These are phyloP conservation scores for Pachycephus smyrnensis DNA, from an alignment of 2,888 invertebrate species.

Conservation along the genomic window DNA sequence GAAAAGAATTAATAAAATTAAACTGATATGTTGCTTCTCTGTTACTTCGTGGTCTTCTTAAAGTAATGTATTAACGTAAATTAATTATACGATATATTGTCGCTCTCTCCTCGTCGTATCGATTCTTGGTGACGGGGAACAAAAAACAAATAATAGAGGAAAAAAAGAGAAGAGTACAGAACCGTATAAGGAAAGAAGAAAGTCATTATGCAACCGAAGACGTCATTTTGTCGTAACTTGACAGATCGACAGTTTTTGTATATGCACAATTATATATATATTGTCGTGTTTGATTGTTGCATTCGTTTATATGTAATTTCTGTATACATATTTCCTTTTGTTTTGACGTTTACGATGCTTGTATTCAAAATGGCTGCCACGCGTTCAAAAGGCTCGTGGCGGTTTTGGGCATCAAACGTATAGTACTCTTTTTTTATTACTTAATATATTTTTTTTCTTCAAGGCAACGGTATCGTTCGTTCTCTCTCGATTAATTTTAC, in stretches of 20 bases:
- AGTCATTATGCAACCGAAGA: background rate
- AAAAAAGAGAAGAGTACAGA: slow-evolving; percentile 17
- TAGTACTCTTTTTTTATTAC: background rate
- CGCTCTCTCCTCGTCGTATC: slow-evolving; percentile 26
- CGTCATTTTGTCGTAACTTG: background rate
- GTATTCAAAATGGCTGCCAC: background rate
- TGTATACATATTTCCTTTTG: background rate
- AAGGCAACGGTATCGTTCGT: background rate
- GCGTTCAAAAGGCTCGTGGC: background rate
- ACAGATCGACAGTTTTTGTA: background rate
- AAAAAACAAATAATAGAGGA: slow-evolving; percentile 19
- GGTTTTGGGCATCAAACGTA: background rate
- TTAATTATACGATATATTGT: slow-evolving; percentile 44
- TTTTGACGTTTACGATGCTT: background rate
- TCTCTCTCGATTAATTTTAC: background rate
- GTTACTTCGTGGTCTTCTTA: slow-evolving; percentile 54
- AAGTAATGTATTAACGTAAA: slow-evolving; percentile 50
- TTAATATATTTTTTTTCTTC: background rate
- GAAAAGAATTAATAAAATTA: slow-evolving; percentile 60
- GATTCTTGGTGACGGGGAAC: slow-evolving; percentile 25
- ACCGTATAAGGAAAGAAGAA: background rate
- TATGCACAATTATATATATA: background rate
- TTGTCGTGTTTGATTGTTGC: background rate
- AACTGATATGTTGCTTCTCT: slow-evolving; percentile 65
- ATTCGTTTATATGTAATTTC: background rate